Evolutionary conservation across 2,888 invertebrate species (phyloP).

Genomic region (Poecilus cupreus): DNA sequence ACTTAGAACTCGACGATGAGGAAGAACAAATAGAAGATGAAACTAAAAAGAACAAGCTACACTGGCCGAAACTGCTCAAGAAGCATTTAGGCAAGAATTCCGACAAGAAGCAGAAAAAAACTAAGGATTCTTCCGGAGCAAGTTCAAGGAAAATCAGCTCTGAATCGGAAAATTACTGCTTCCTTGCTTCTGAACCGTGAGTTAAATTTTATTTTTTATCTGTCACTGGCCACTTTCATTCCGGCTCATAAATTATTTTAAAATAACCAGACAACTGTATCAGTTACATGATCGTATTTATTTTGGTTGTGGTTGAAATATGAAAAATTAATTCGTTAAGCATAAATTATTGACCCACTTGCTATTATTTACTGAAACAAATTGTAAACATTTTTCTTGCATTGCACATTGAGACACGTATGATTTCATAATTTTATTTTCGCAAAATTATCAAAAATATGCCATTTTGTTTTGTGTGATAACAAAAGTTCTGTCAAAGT

Average conservation of each 20-base stretch:
- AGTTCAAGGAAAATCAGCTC: constrained; percentile 70
- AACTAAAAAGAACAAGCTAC: constrained; percentile 59
- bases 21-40: constrained; percentile 62
- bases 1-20: constrained; percentile 67
- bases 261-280: constrained; percentile 16
- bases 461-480: neutral
- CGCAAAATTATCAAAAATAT: neutral
- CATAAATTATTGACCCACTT: constrained; percentile 24
- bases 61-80: constrained; percentile 69
- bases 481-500: no score
- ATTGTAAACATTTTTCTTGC: constrained; percentile 35
- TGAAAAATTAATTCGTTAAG: constrained; percentile 7
- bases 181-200: constrained; percentile 61
- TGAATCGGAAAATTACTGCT: constrained; percentile 66
- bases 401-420: constrained; percentile 9
- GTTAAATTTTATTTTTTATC: constrained; percentile 55
- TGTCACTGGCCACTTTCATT: constrained; percentile 27
- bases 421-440: neutral
- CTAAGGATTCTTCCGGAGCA: constrained; percentile 71
- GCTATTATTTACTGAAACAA: constrained; percentile 3
- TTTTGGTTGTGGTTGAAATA: neutral
- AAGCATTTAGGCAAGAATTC: constrained; percentile 68
- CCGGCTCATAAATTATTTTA: constrained; percentile 35
- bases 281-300: neutral
- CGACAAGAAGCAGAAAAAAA: constrained; percentile 71